These are phyloP conservation scores for Alligator sinensis DNA, from an alignment of 2,113 vertebrate genomes.

Conservation along the genomic window DNA sequence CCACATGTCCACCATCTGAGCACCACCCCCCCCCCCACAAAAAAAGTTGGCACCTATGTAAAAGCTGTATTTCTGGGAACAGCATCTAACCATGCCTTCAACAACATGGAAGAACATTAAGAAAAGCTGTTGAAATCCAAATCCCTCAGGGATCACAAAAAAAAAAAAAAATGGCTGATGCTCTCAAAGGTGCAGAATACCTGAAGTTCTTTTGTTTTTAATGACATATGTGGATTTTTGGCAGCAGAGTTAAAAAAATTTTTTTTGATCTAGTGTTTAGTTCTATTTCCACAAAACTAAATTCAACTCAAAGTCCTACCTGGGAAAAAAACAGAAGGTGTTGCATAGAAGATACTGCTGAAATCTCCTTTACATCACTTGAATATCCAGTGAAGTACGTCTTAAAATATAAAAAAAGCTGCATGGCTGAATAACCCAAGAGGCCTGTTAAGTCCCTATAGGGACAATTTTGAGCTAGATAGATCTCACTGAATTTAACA, in stretches of 20 bases:
- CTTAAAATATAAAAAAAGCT: not conserved
- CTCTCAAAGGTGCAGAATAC: not conserved
- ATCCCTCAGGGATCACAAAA: too few species aligned
- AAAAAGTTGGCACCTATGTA: too few species aligned
- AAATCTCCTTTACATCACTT: constrained; percentile 30
- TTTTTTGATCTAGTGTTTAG: constrained; percentile 3
- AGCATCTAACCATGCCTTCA: too few species aligned
- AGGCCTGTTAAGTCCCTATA: not conserved
- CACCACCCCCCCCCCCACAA: too few species aligned
- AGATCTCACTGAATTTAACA: constrained; percentile 18
- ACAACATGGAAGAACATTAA: too few species aligned
- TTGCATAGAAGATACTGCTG: not conserved
- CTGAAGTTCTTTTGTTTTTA: not conserved
- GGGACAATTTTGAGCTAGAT: constrained; percentile 3
- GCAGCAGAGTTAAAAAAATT: not conserved
- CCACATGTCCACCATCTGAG: too few species aligned
- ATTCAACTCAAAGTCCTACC: not conserved
- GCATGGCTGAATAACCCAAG: constrained; percentile 23
- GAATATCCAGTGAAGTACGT: not conserved
- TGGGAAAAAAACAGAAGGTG: not conserved
- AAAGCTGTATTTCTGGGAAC: too few species aligned
- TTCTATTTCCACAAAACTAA: not conserved
- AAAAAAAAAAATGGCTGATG: not conserved
- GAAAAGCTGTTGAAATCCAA: too few species aligned
- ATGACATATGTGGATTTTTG: not conserved